phyloP scores from a whole-genome alignment of 2,797 vertebrate genomes.

The Danio tinwini region DNA sequence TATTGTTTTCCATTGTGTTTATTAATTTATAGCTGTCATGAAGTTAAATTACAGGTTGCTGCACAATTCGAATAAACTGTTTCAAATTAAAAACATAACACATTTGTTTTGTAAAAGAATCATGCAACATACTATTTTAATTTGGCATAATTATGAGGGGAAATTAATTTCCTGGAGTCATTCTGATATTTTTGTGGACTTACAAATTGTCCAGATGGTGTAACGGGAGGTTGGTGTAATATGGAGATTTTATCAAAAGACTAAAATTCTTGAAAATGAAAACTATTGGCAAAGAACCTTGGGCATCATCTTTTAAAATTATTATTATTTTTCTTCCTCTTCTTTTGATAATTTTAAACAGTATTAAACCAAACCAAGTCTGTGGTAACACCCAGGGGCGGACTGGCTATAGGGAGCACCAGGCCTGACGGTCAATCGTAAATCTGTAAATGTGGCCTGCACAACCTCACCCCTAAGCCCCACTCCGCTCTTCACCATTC shows the following conservation, averaged over 20 bases:
- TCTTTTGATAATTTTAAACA: background rate
- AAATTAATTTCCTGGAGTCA: background rate
- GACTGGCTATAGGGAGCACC: too few species aligned
- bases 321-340: background rate
- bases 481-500: too few species aligned
- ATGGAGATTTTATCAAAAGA: background rate
- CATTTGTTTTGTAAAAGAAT: background rate
- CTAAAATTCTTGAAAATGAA: background rate
- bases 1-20: slow-evolving; percentile 3
- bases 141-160: background rate
- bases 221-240: too few species aligned
- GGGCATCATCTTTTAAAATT: background rate
- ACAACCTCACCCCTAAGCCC: too few species aligned
- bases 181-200: background rate
- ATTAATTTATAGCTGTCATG: slow-evolving; percentile 15
- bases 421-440: too few species aligned
- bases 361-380: background rate
- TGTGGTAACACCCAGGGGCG: too few species aligned
- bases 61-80: background rate
- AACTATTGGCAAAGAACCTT: background rate
- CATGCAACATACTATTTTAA: background rate
- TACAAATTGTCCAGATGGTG: background rate
- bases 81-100: background rate
- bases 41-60: background rate
- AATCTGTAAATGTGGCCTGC: too few species aligned